Conservation (phyloP, 2,113 vertebrate genomes). For the Tychaedon coryphoeus region DNA sequence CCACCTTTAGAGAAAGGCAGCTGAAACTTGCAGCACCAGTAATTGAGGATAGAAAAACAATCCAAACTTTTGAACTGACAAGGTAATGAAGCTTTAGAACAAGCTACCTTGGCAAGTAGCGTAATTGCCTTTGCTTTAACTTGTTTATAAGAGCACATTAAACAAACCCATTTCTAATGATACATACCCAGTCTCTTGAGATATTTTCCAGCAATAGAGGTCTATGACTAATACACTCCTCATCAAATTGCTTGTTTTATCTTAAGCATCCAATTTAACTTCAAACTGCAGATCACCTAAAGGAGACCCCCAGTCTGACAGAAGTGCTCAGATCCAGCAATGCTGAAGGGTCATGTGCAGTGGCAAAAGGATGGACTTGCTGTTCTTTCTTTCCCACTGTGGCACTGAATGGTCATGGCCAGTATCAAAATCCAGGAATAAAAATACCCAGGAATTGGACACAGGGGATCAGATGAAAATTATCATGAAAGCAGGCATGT, state of each 20-base stretch:
- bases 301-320: background rate
- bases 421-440: background rate
- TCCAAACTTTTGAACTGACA: background rate
- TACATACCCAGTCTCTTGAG: background rate
- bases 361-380: background rate
- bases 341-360: background rate
- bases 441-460: background rate
- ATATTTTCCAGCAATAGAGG: background rate
- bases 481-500: background rate
- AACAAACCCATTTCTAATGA: background rate
- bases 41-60: background rate
- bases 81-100: background rate
- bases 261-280: background rate
- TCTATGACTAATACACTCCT: background rate
- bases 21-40: background rate
- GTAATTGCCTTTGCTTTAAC: background rate
- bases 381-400: background rate
- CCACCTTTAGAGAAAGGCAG: background rate
- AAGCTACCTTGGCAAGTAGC: background rate
- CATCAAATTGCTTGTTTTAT: background rate
- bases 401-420: background rate
- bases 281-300: background rate
- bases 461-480: background rate
- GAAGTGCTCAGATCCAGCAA: background rate
- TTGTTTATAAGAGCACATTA: background rate